phyloP scores from a whole-genome alignment of 2,888 invertebrate genomes.

The Pardosa pseudoannulata region DNA sequence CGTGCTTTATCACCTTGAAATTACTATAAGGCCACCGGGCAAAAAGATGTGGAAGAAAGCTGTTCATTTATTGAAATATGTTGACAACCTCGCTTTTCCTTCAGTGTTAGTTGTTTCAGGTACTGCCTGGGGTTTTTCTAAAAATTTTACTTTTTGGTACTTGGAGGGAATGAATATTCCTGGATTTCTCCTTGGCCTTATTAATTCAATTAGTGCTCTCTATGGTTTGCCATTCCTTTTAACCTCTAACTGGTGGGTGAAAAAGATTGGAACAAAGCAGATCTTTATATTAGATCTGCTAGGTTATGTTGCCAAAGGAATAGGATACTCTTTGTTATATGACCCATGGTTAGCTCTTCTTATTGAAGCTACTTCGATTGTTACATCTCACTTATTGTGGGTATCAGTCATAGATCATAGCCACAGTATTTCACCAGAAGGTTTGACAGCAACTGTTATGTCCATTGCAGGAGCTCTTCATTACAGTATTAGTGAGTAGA shows the following conservation, averaged over 20 bases:
- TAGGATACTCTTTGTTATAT: conserved; percentile 88
- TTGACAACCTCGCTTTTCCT: conserved; percentile 88
- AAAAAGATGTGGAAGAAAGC: conserved; percentile 87
- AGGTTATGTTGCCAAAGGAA: conserved; percentile 87
- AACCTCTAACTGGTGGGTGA: conserved; percentile 89
- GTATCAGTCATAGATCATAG: conserved; percentile 93
- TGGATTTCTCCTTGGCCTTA: conserved; percentile 87
- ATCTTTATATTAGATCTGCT: conserved; percentile 90
- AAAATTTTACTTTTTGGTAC: conserved; percentile 91
- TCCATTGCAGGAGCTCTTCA: conserved; percentile 92
- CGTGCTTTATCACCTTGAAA: conserved; percentile 84
- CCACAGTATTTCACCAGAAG: conserved; percentile 88
- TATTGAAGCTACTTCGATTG: conserved; percentile 84
- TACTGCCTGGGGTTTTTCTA: conserved; percentile 92
- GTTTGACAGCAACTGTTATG: conserved; percentile 88
- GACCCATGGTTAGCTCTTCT: conserved; percentile 93
- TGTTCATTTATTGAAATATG: conserved; percentile 85
- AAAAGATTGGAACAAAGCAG: conserved; percentile 88
- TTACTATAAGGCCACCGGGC: conserved; percentile 85
- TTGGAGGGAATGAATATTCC: conserved; percentile 87
- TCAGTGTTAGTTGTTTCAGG: conserved; percentile 88
- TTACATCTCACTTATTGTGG: conserved; percentile 93
- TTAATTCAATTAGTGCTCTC: conserved; percentile 89
- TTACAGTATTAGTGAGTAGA: conserved; percentile 81
- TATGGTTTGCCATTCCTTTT: conserved; percentile 90